phyloP scores from a whole-genome alignment of 2,888 invertebrate genomes.

The Panzeria rudis region DNA sequence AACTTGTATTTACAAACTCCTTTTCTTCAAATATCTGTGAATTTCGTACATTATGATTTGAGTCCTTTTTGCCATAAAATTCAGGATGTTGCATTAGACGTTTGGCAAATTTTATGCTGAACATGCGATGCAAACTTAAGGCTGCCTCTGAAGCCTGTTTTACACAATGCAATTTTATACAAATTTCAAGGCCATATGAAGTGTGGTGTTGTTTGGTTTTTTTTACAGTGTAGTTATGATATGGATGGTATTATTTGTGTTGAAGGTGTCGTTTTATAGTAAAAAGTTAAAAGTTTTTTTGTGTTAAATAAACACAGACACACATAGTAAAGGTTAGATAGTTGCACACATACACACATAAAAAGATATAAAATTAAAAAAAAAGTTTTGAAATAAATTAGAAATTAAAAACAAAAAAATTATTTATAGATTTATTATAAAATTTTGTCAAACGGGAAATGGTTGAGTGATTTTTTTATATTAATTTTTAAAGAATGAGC shows the following conservation, averaged over 20 bases:
- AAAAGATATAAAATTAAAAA: constrained; percentile 65
- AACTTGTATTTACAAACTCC: constrained; percentile 52
- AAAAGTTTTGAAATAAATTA: constrained; percentile 35
- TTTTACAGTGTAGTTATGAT: constrained; percentile 70
- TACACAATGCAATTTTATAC: constrained; percentile 65
- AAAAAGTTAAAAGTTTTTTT: constrained; percentile 43
- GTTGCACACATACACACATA: constrained; percentile 64
- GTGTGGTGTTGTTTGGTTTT: constrained; percentile 50
- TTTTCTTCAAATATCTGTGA: constrained; percentile 41
- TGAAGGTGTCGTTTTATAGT: constrained; percentile 57
- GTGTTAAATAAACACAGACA: constrained; percentile 39
- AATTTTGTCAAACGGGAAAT: constrained; percentile 8
- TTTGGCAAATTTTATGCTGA: constrained; percentile 83
- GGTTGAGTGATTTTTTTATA: constrained; percentile 16
- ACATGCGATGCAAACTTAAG: constrained; percentile 89
- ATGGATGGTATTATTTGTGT: constrained; percentile 72
- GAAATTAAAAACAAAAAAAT: constrained; percentile 12
- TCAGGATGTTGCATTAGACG: constrained; percentile 62
- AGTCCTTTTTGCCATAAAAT: constrained; percentile 65
- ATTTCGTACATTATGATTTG: constrained; percentile 62
- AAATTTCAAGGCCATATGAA: constrained; percentile 59
- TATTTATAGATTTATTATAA: not conserved
- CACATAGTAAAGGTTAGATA: constrained; percentile 36
- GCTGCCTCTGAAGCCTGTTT: constrained; percentile 88
- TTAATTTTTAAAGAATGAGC: constrained; percentile 52